These are phyloP conservation scores for Torymus auratus DNA, from an alignment of 2,888 invertebrate species.

Conservation along the genomic window DNA sequence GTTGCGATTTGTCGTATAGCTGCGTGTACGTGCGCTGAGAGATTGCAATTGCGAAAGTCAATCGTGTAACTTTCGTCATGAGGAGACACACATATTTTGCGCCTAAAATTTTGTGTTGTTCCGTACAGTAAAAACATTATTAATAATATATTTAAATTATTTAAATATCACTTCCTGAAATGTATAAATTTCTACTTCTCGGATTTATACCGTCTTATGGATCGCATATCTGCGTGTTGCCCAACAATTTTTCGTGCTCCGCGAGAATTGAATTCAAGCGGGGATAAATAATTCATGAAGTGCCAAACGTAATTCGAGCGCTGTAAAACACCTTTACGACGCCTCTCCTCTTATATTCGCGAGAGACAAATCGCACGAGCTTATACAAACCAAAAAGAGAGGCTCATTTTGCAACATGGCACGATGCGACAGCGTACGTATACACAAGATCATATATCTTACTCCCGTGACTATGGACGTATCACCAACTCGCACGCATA, in stretches of 20 bases:
- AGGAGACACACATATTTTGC: no score
- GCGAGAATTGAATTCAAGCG: slow-evolving; percentile 21
- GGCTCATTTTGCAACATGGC: slow-evolving; percentile 2
- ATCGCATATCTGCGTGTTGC: background rate
- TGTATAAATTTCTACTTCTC: slow-evolving; percentile 18
- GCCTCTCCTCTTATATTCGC: slow-evolving; percentile 6
- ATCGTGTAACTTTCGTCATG: no score
- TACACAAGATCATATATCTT: slow-evolving; percentile 38
- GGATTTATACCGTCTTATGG: background rate
- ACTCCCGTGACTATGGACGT: slow-evolving; percentile 19
- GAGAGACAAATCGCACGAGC: slow-evolving; percentile 23
- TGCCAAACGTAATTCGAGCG: slow-evolving; percentile 28
- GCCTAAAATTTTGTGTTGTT: no score
- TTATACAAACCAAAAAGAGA: slow-evolving; percentile 8
- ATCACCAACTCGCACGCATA: slow-evolving; percentile 16
- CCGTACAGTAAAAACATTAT: no score
- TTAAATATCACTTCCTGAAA: slow-evolving; percentile 15
- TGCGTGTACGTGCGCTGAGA: no score
- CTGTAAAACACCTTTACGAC: slow-evolving; percentile 46
- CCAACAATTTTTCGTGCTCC: slow-evolving; percentile 4
- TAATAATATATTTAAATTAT: background rate
- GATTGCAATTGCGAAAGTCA: no score
- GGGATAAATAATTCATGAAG: slow-evolving; percentile 45
- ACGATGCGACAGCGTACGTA: background rate
- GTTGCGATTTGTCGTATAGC: no score